Base-by-base conservation (phyloP, 2,113 vertebrate species). In the Nymphicus hollandicus region DNA sequence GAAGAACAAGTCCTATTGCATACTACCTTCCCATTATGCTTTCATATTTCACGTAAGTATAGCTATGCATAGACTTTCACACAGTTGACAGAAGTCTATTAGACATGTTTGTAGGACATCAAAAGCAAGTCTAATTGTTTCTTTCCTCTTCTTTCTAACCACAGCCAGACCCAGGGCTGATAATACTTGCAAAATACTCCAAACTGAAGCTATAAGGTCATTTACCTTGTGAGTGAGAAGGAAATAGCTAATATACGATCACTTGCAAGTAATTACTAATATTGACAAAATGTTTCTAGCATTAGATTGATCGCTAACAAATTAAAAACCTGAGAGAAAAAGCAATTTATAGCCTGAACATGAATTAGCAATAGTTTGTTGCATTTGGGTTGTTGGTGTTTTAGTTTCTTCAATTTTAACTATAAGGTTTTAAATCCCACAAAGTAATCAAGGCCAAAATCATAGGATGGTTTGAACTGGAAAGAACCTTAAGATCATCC, bases 281-380 rank as follows among this genome's bases (percentile, higher is more conserved):
- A 83, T 61, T 91, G 77, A 86, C 77, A 86, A 92, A 91, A 46
- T 49, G 53, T 63, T 84, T 66, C 53, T 44, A 88, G n/a, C 9
- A 44, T 78, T 41, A 88, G 44, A 93, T 56, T 65, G 64, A 95
- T 49, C 83, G 20, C 17, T 64, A 95, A 68, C 43, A 35, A 89
- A 88, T 65, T 55, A 71, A 70, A 90, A 78, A 47, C 1, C 39
- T 60, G 37, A 44, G 10, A 78, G 13, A 72, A 69, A 90, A 49
- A 55, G 9, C 5, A 46, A 24, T 60, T 81, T 50, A 73, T 17
- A 60, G 55, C 27, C 39, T 68, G 81, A 81, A 60, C 9, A 37
- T 1, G 6, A 86, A 58, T 84, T 76, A 84, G 11, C 14, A 89
- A 46, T 19, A 0, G 17, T 70, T 44, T 43, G 17, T 31, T 84